Percentiles rank a stretch among this genome's conserved stretches.
Conservation (phyloP, 2,888 invertebrate genomes). For the Sylvicola fuscatus region DNA sequence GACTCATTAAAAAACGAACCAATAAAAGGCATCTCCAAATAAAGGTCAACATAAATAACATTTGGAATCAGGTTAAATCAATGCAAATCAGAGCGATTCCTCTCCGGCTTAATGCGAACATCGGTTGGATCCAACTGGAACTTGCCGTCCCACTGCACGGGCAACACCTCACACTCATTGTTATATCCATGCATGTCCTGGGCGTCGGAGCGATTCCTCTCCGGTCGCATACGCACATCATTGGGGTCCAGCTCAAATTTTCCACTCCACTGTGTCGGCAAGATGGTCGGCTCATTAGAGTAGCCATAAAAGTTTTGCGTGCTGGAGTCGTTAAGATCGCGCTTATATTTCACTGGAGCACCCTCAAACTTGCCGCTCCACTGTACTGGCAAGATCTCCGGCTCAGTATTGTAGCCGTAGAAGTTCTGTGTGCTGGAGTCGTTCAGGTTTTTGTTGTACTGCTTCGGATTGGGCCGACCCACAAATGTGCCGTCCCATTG, state of each 20-base stretch:
- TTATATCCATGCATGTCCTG: slow-evolving; percentile 18
- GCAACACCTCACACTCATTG: slow-evolving; percentile 17
- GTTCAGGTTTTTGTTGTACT: slow-evolving; percentile 17
- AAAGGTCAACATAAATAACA: too few relatives aligned
- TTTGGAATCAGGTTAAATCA: too few relatives aligned
- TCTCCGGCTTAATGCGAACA: slow-evolving; percentile 20
- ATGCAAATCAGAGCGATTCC: slow-evolving; percentile 20
- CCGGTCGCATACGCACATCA: slow-evolving; percentile 13
- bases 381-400: slow-evolving; percentile 17
- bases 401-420: slow-evolving; percentile 16
- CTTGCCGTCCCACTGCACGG: slow-evolving; percentile 21
- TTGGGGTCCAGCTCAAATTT: slow-evolving; percentile 16
- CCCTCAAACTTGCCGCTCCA: slow-evolving; percentile 22
- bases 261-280: slow-evolving; percentile 23
- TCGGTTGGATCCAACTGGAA: slow-evolving; percentile 20
- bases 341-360: slow-evolving; percentile 12
- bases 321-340: slow-evolving; percentile 15
- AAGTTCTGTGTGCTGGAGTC: slow-evolving; percentile 16
- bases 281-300: slow-evolving; percentile 16
- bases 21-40: too few relatives aligned
- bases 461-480: slow-evolving; percentile 15
- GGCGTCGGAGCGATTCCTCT: slow-evolving; percentile 20
- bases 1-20: too few relatives aligned
- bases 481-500: slow-evolving; percentile 22
- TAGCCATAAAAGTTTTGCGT: slow-evolving; percentile 21